Percentiles rank a stretch among this genome's conserved stretches.
These are phyloP conservation scores for Monopis laevigella DNA, from an alignment of 2,888 invertebrate genomes.

Conservation along the genomic window DNA sequence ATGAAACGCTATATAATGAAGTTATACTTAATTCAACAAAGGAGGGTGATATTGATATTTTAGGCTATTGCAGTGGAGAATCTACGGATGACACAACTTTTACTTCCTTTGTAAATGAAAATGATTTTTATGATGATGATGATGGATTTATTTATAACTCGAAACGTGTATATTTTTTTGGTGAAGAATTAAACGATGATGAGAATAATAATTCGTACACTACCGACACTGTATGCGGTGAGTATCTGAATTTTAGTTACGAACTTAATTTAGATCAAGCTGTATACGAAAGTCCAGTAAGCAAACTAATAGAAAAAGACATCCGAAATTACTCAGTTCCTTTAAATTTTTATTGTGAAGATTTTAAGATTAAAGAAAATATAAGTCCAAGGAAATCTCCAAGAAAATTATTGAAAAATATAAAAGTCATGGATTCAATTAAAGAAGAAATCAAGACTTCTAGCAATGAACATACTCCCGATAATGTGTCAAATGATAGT, in stretches of 20 bases:
- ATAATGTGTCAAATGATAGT: too few relatives aligned
- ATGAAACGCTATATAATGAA: too few relatives aligned
- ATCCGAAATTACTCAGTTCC: slow-evolving; percentile 59
- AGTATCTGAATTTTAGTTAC: slow-evolving; percentile 56
- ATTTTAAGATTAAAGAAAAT: slow-evolving; percentile 28
- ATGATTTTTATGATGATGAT: too few relatives aligned
- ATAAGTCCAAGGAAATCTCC: slow-evolving; percentile 37
- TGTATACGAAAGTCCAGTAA: slow-evolving; percentile 52
- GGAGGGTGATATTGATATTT: too few relatives aligned
- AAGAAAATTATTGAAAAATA: slow-evolving; percentile 19
- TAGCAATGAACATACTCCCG: too few relatives aligned
- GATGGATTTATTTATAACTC: too few relatives aligned
- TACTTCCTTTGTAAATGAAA: too few relatives aligned
- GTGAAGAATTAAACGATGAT: slow-evolving; percentile 21
- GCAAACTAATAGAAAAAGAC: slow-evolving; percentile 52
- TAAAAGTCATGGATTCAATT: slow-evolving; percentile 44
- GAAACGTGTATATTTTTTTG: too few relatives aligned
- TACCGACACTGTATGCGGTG: slow-evolving; percentile 40
- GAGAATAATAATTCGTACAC: slow-evolving; percentile 20
- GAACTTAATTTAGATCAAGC: slow-evolving; percentile 42
- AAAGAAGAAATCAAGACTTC: slow-evolving; percentile 58
- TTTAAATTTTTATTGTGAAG: slow-evolving; percentile 50
- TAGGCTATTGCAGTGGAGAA: too few relatives aligned
- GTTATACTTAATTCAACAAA: too few relatives aligned
- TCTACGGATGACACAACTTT: too few relatives aligned